These are phyloP conservation scores for Paralvinella palmiformis DNA, from an alignment of 1,140 invertebrate species.

Conservation along the genomic window DNA sequence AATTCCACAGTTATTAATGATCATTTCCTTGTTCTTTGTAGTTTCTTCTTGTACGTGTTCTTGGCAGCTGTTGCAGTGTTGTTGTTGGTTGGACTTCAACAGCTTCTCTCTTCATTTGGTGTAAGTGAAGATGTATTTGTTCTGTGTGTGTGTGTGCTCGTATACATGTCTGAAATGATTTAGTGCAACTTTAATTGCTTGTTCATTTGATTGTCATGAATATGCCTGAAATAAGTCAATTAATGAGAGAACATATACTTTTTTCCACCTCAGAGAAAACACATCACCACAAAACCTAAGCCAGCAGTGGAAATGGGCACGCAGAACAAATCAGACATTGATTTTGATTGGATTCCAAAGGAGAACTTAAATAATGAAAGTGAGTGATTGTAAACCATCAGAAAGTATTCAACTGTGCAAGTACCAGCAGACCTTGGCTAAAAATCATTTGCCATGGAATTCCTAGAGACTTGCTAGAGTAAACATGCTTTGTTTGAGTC, in stretches of 20 bases:
- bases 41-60: slow-evolving; percentile 90
- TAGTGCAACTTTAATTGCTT: background rate
- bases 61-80: slow-evolving; percentile 82
- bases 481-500: too few relatives aligned
- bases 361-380: slow-evolving; percentile 62
- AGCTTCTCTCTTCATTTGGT: slow-evolving; percentile 71
- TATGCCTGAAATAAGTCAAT: too few relatives aligned
- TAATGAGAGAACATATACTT: too few relatives aligned
- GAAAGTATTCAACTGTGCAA: too few relatives aligned
- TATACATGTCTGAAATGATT: background rate
- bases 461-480: too few relatives aligned
- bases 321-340: slow-evolving; percentile 70
- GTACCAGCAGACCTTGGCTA: too few relatives aligned
- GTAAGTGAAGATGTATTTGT: slow-evolving; percentile 33
- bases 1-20: too few relatives aligned
- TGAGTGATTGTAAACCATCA: too few relatives aligned
- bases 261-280: slow-evolving; percentile 45
- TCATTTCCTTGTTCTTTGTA: slow-evolving; percentile 33
- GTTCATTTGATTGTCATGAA: too few relatives aligned
- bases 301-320: slow-evolving; percentile 69
- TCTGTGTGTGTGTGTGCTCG: too few relatives aligned
- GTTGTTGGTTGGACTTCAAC: slow-evolving; percentile 81
- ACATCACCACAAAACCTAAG: slow-evolving; percentile 59
- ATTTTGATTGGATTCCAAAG: slow-evolving; percentile 96
- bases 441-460: too few relatives aligned